phyloP scores from a whole-genome alignment of 2,797 vertebrate species.

The Phoxinus dragarum region DNA sequence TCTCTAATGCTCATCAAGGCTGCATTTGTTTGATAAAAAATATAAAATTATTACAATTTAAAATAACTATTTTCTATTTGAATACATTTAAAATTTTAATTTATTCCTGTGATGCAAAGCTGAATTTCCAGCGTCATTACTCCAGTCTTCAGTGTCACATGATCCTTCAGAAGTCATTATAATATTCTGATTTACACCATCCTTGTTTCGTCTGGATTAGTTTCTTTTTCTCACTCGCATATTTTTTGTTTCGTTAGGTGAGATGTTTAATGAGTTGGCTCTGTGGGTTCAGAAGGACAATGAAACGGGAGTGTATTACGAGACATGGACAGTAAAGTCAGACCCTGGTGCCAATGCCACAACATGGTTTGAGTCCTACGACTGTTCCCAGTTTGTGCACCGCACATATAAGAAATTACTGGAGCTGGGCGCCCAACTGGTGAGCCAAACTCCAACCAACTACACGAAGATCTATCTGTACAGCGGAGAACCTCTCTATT shows the following conservation, averaged over 20 bases:
- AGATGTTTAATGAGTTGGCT: conserved; percentile 90
- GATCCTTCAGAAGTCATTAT: too few relatives aligned
- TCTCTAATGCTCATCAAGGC: too few relatives aligned
- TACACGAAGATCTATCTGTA: conserved; percentile 97
- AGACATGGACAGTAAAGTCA: conserved; percentile 92
- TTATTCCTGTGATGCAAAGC: too few relatives aligned
- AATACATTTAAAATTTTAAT: too few relatives aligned
- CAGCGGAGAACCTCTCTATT: conserved; percentile 88
- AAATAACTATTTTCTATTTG: too few relatives aligned
- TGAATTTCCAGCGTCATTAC: too few relatives aligned
- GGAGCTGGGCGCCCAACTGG: conserved; percentile 86
- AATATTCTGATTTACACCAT: not conserved
- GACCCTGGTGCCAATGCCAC: conserved; percentile 77
- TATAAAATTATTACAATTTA: too few relatives aligned
- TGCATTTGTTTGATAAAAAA: too few relatives aligned
- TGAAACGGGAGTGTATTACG: conserved; percentile 94
- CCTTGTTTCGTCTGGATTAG: too few relatives aligned
- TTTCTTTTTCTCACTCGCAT: too few relatives aligned
- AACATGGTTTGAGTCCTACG: conserved; percentile 95
- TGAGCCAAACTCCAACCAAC: conserved; percentile 86
- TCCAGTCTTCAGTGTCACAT: too few relatives aligned
- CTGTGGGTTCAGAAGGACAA: conserved; percentile 92
- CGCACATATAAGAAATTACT: conserved; percentile 87
- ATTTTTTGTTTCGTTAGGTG: too few relatives aligned
- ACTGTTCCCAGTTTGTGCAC: conserved; percentile 95